Evolutionary conservation across 2,888 invertebrate genomes (phyloP).

Genomic region (Dione vanillae): DNA sequence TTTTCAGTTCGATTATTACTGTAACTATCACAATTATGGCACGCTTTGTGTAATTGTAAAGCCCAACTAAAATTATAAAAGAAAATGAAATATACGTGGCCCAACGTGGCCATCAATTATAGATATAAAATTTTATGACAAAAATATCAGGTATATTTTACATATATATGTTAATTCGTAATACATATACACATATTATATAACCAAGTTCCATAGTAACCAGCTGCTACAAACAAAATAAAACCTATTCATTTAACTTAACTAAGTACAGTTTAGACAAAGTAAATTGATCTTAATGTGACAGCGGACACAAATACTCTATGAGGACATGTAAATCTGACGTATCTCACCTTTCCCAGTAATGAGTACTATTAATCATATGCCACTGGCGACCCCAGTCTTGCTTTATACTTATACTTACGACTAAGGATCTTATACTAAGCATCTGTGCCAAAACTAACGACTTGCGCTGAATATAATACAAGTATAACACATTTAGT

Average conservation of each 20-base stretch:
- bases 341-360: constrained; percentile 63
- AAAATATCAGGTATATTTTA: too few species aligned
- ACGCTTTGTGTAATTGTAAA: too few species aligned
- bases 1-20: too few species aligned
- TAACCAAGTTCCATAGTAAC: background rate
- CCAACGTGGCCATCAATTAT: too few species aligned
- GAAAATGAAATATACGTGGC: too few species aligned
- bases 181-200: background rate
- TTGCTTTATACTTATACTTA: constrained; percentile 55
- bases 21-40: too few species aligned
- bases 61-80: too few species aligned
- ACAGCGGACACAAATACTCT: constrained; percentile 50
- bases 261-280: constrained; percentile 32
- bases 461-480: constrained; percentile 55
- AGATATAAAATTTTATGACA: too few species aligned
- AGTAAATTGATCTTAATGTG: constrained; percentile 45
- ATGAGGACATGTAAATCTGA: constrained; percentile 69
- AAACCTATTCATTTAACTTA: constrained; percentile 21
- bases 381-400: constrained; percentile 49
- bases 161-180: too few species aligned
- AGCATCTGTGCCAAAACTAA: constrained; percentile 77
- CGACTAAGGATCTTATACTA: constrained; percentile 57
- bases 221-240: background rate
- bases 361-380: constrained; percentile 77
- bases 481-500: constrained; percentile 47